Base-by-base conservation (phyloP, 2,113 vertebrate species). In the Hippocampus barbouri region DNA sequence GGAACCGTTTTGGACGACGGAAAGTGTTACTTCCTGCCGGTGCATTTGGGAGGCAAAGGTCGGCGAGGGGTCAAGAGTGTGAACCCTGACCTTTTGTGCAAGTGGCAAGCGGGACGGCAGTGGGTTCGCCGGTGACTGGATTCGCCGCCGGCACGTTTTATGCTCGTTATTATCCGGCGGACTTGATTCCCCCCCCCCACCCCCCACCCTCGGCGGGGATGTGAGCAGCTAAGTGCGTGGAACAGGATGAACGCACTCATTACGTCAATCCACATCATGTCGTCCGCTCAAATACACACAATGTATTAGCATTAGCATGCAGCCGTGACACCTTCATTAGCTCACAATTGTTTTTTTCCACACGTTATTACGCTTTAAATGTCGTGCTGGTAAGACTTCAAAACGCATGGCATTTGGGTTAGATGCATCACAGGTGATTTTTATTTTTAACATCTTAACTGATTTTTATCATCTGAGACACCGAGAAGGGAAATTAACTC, bases 61-160 rank as follows among this genome's bases (percentile, higher is more conserved):
- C 82, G 72, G 74, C 23, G 67, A 74, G 20, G 80, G 88, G 89
- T 93, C 92, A 92, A 92, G 90, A 90, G 80, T 85, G 84, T 27
- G 85, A 88, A 89, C 87, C 76, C 70, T 86, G 86, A 85, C 89
- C 83, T 77, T 60, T 25, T 51, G 1, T 8, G 66, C 73, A 60
- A 64, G 72, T 38, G 74, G 62, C 54, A 63, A 84, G 75, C 47
- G 72, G 66, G 54, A 75, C 71, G 61, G 74, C 70, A 66, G 61
- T 53, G 67, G 68, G 43, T 27, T 43, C 61, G 53, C 62, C 78
- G 23, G 27, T 30, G 27, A 85, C 34, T 86, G 81, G 83, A 87
- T 87, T 83, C 65, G 57, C 8, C 12, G 27, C 38, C 61, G 60
- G 59, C 71, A 62, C 63, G 62, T 61, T 83, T 87, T 85, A 86